These are phyloP conservation scores for Rapana venosa DNA, from an alignment of 2,888 invertebrate species.

Conservation along the genomic window DNA sequence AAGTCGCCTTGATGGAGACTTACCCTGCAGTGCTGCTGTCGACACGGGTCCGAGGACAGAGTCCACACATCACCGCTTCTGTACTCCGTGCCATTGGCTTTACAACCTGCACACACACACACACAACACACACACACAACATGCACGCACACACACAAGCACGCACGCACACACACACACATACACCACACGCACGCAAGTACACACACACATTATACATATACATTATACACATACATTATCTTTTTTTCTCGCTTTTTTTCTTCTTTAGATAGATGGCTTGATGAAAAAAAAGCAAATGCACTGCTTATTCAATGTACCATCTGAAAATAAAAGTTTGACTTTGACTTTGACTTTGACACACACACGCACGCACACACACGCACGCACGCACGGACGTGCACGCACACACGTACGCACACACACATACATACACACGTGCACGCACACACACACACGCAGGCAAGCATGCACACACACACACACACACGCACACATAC, in stretches of 20 bases:
- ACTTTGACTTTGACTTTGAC: too few relatives aligned
- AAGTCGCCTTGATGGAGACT: neutral
- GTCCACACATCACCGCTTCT: conserved; percentile 90
- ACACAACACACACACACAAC: conserved; percentile 10
- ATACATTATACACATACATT: too few relatives aligned
- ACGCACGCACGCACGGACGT: conserved; percentile 80
- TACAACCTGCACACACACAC: conserved; percentile 84
- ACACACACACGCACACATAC: neutral
- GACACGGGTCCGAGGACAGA: conserved; percentile 80
- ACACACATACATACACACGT: too few relatives aligned
- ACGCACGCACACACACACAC: conserved; percentile 8
- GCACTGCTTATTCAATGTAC: too few relatives aligned
- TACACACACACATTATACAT: too few relatives aligned
- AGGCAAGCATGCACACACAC: neutral
- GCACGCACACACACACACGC: conserved; percentile 13
- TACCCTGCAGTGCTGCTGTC: conserved; percentile 65
- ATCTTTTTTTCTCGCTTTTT: too few relatives aligned
- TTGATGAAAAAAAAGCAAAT: too few relatives aligned
- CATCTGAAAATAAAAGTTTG: too few relatives aligned
- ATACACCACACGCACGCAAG: neutral
- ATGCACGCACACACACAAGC: conserved; percentile 5
- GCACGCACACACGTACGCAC: conserved; percentile 50
- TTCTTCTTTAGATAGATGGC: too few relatives aligned
- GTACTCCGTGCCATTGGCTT: conserved; percentile 86
- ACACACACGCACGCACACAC: conserved; percentile 10